A percentile compares a stretch with the other conserved stretches of the same genome.
phyloP scores from a whole-genome alignment of 2,113 vertebrate genomes.

The Campylomormyrus numenius region DNA sequence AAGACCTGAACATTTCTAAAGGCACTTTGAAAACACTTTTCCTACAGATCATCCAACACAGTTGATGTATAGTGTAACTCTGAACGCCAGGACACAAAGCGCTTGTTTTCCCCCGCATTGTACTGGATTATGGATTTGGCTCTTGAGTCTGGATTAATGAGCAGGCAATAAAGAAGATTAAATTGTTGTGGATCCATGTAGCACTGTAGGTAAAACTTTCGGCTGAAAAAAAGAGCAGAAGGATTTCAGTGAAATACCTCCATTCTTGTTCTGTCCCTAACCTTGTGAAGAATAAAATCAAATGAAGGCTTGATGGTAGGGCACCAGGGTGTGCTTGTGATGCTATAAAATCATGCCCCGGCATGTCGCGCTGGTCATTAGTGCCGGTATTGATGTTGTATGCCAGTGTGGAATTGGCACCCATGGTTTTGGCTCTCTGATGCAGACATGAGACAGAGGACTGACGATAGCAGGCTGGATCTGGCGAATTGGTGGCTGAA shows the following conservation, averaged over 20 bases:
- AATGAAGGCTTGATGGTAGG: not conserved
- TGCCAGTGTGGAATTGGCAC: not conserved
- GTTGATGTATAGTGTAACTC: not conserved
- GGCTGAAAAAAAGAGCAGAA: not conserved
- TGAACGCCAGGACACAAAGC: not conserved
- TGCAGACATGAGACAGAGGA: not conserved
- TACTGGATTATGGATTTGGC: slow-evolving; percentile 49
- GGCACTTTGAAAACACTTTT: not conserved
- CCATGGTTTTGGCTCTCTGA: not conserved
- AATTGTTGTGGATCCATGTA: slow-evolving; percentile 38
- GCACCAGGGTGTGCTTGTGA: not conserved
- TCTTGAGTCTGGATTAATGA: slow-evolving; percentile 50
- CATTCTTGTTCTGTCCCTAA: not conserved
- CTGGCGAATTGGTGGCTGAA: not conserved
- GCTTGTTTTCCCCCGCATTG: slow-evolving; percentile 20
- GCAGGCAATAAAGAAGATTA: slow-evolving; percentile 55
- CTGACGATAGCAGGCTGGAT: not conserved
- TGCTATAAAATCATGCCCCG: not conserved
- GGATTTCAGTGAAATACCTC: not conserved
- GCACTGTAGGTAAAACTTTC: not conserved
- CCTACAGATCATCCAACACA: not conserved
- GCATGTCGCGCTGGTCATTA: not conserved
- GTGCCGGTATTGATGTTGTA: not conserved
- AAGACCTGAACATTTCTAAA: not conserved
- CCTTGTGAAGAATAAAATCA: slow-evolving; percentile 8